Evolutionary conservation across 2,113 vertebrate genomes (phyloP).

Genomic region (Mastomys natalensis): DNA sequence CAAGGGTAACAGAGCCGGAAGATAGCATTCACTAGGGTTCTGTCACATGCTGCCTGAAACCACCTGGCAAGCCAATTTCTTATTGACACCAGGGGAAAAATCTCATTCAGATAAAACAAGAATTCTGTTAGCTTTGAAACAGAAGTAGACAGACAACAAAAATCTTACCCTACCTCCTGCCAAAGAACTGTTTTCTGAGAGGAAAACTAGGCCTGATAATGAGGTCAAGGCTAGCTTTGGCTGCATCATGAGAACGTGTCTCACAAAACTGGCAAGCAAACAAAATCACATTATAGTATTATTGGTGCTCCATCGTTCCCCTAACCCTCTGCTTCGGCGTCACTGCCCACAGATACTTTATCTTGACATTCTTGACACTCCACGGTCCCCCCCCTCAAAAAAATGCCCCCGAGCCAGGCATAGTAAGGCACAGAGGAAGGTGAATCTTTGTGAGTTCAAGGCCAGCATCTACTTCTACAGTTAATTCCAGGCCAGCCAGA

Average conservation of each 20-base stretch:
- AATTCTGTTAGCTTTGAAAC: neutral
- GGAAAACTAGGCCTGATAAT: neutral
- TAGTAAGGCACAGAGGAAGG: neutral
- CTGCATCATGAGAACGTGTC: neutral
- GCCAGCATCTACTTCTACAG: neutral
- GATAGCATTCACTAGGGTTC: neutral
- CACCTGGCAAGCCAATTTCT: neutral
- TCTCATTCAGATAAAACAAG: neutral
- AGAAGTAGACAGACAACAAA: neutral
- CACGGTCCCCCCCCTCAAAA: neutral
- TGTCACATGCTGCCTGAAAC: neutral
- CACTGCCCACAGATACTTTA: neutral
- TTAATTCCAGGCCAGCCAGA: neutral
- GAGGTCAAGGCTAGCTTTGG: neutral
- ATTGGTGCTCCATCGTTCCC: too few relatives aligned
- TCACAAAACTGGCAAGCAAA: neutral
- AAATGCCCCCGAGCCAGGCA: neutral
- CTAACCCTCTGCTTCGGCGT: too few relatives aligned
- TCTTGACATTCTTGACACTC: neutral
- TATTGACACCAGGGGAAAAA: neutral
- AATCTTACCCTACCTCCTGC: too few relatives aligned
- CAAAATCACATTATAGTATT: neutral
- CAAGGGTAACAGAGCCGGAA: neutral
- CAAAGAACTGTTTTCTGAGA: neutral
- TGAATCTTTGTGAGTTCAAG: neutral